A percentile compares a stretch with the other conserved stretches of the same genome.
Evolutionary conservation across 2,888 invertebrate species (phyloP).

Genomic region (Crocallis elinguaria): DNA sequence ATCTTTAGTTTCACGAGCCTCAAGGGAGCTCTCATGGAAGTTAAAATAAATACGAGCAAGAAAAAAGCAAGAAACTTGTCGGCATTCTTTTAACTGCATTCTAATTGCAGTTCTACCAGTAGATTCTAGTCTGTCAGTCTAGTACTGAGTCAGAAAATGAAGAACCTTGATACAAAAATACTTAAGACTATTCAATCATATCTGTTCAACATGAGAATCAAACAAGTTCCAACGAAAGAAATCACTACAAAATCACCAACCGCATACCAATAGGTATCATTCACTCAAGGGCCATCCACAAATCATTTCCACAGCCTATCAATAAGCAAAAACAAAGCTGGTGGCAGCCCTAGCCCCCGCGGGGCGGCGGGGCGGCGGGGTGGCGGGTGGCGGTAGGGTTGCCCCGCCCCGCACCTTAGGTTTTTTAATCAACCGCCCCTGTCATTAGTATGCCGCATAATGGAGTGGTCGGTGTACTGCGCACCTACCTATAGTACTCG

Average conservation of each 20-base stretch:
- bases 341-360: conserved; percentile 31
- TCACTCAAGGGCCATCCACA: conserved; percentile 1
- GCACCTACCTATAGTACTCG: conserved; percentile 9
- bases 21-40: too few species aligned
- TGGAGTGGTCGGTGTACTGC: conserved; percentile 56
- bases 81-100: too few species aligned
- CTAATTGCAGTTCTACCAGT: too few species aligned
- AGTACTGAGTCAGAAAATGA: too few species aligned
- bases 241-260: not conserved
- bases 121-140: too few species aligned
- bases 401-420: conserved; percentile 71
- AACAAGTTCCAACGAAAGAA: not conserved
- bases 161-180: too few species aligned
- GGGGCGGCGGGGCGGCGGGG: conserved; percentile 29
- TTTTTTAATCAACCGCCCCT: conserved; percentile 82
- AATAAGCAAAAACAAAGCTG: conserved; percentile 2
- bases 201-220: too few species aligned
- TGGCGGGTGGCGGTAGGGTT: conserved; percentile 41
- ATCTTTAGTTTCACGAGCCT: too few species aligned
- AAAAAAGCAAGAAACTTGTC: too few species aligned
- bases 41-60: too few species aligned
- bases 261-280: not conserved
- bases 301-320: conserved; percentile 2
- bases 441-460: conserved; percentile 80
- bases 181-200: too few species aligned